Evolutionary conservation across 1,140 invertebrate genomes (phyloP), one percentile per base, ranked within the genome.

Genomic region (Drosophila subpulchrella): DNA sequence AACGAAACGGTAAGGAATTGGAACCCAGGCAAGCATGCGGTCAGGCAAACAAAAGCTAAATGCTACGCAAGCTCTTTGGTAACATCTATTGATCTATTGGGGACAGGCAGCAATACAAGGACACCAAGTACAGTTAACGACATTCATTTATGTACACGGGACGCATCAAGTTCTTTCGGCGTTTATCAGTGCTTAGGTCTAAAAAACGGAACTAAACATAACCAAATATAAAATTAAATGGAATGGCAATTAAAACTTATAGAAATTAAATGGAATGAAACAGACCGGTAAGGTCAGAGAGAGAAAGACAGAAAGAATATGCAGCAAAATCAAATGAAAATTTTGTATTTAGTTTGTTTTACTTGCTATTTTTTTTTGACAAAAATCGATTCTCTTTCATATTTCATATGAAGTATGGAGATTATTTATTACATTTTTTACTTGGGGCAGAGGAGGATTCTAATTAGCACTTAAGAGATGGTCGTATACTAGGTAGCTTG

Each of bases 401-500:
- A 46, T 72, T 13, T 47, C 12, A 60, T 72, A 62, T 73, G 41
- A 41, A 60, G 39, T 73, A 42, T 61, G 55, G 38, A 72, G 59
- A 47, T 71, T 30, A 50, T 74, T 62, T 30, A 34, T 51, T 63
- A 27, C 51, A 11, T 20, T 44, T 72, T 71, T 56, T 13, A 50
- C 59, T 63, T 55, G 13, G 32, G 42, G 10, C 36, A 34, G 30
- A 27, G 47, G 61, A 48, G 60, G 39, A 53, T 85, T 92, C 91
- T 91, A 92, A 89, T 83, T 91, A 92, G 91, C 91, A 92, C 91
- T 92, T 92, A 90, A 92, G 91, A 92, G 91, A 92, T 92, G 91
- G 91, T 92, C 91, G 81, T 86, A 81, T 75, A 90, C 76, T 62
- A 81, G 62, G 66, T 79, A 67, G 74, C 65, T 72, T 57, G 62